Conservation (phyloP, 2,113 vertebrate species). For the Rhinogobius similis region DNA sequence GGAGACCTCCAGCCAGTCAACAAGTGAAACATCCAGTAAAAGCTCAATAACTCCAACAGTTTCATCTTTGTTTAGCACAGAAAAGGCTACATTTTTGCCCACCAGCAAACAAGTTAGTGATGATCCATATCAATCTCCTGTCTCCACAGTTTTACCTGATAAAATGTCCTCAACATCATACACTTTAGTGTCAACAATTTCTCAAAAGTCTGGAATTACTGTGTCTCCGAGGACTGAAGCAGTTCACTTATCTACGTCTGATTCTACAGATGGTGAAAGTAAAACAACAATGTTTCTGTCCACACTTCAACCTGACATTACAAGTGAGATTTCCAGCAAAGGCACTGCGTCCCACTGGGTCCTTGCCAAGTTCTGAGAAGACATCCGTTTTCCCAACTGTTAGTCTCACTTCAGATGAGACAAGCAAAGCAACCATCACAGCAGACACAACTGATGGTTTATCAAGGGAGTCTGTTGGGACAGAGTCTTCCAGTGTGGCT, state of each 20-base stretch:
- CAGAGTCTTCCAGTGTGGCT: background rate
- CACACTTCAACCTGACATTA: background rate
- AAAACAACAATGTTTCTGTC: background rate
- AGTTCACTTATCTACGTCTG: background rate
- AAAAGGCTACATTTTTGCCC: background rate
- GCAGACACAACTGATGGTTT: background rate
- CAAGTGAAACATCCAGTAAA: background rate
- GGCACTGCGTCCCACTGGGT: background rate
- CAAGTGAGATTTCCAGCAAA: background rate
- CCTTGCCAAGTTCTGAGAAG: constrained; percentile 21
- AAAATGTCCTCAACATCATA: background rate
- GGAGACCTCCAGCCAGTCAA: background rate
- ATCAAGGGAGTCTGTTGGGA: background rate
- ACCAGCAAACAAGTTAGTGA: background rate
- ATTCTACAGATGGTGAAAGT: background rate
- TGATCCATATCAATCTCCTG: background rate
- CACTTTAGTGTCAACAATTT: background rate
- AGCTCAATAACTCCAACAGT: background rate
- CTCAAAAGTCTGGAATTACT: background rate
- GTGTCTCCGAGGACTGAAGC: background rate
- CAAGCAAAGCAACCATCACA: background rate
- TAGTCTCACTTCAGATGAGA: background rate
- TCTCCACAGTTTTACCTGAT: background rate
- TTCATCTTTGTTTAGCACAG: constrained; percentile 17
- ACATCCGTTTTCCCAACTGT: constrained; percentile 3